Evolutionary conservation across 1,140 invertebrate species (phyloP).

Genomic region (Rhizoglyphus robini): DNA sequence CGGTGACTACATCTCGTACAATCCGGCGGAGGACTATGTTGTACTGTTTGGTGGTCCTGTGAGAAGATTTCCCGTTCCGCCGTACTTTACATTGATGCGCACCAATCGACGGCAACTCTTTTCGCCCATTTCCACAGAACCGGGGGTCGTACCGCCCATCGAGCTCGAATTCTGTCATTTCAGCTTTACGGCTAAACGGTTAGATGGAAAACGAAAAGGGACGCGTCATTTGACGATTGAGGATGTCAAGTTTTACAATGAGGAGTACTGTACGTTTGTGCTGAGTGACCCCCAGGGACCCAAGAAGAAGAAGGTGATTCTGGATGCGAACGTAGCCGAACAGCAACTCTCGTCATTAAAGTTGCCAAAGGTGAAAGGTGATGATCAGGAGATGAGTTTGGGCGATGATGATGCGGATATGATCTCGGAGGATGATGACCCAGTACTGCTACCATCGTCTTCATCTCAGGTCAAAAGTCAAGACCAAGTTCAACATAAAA

Average conservation of each 20-base stretch:
- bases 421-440: neutral
- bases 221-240: conserved; percentile 29
- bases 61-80: neutral
- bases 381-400: neutral
- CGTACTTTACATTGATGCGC: neutral
- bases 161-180: too few relatives aligned
- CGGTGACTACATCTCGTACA: neutral
- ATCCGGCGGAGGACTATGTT: neutral
- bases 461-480: too few relatives aligned
- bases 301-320: neutral
- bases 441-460: neutral
- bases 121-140: too few relatives aligned
- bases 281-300: conserved; percentile 30
- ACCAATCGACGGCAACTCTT: neutral
- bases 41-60: neutral
- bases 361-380: neutral
- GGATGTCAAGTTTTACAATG: conserved; percentile 67
- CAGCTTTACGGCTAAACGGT: too few relatives aligned
- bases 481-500: too few relatives aligned
- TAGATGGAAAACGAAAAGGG: neutral
- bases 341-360: neutral
- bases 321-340: neutral
- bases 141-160: too few relatives aligned
- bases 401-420: neutral
- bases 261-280: conserved; percentile 57